Conservation (phyloP, 2,888 invertebrate species). For the Xestoiulus laeticollis region DNA sequence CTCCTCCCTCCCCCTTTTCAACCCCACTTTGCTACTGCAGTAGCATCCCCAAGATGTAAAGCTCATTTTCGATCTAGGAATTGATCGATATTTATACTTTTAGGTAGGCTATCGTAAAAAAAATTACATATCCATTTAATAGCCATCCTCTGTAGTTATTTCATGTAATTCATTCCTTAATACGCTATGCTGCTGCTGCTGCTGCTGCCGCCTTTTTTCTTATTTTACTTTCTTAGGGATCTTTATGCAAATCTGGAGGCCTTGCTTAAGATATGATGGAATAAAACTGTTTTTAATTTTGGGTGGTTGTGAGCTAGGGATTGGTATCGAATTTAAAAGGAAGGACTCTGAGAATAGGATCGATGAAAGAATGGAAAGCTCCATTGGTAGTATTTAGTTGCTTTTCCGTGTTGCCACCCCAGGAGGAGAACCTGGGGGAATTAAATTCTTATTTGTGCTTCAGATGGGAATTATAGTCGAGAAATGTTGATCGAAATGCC, state of each 20-base stretch:
- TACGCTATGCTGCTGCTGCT: too few relatives aligned
- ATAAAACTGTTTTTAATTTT: not conserved
- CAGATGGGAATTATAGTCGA: not conserved
- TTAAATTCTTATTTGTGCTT: not conserved
- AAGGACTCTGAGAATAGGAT: not conserved
- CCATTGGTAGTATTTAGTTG: too few relatives aligned
- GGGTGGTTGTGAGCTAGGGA: not conserved
- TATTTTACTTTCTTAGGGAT: not conserved
- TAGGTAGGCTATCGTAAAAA: constrained; percentile 2
- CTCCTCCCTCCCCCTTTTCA: not conserved
- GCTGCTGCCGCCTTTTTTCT: not conserved
- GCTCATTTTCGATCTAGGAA: constrained; percentile 19
- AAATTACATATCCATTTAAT: constrained; percentile 8
- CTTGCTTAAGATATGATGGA: not conserved
- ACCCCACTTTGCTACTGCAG: constrained; percentile 9
- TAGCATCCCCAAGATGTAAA: not conserved
- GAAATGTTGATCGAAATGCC: not conserved
- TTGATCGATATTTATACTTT: constrained; percentile 46
- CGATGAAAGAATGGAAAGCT: not conserved
- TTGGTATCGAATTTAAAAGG: not conserved
- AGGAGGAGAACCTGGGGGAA: not conserved
- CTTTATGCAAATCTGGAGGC: not conserved
- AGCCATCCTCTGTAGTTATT: not conserved
- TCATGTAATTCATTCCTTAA: not conserved
- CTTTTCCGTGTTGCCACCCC: not conserved